Evolutionary conservation across 2,888 invertebrate species (phyloP), one percentile per base, ranked within the genome.

Genomic region (Epistrophe grossulariae): DNA sequence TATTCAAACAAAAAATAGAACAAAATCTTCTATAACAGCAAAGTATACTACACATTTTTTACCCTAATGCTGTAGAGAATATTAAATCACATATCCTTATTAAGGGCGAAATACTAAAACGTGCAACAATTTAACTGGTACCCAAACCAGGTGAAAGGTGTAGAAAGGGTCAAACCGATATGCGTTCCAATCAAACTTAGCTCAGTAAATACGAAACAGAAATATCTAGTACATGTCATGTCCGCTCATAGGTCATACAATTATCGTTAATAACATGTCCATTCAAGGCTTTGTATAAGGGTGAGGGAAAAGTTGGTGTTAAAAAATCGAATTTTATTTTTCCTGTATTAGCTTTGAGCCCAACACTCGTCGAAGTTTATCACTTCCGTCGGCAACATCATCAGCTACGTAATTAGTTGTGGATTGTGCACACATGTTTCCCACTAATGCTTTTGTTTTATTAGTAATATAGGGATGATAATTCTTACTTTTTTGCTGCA

Each of bases 31-130:
- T 55, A 24, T 13, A 24, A 24, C 13, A 24, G 24, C 19, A 31
- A 15, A 17, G 35, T n/a, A 24, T 24, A 24, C n/a, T 10, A 55
- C 50, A 68, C 35, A 10, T 35, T 66, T 40, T n/a, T 15, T 31
- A 19, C 64, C 64, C 57, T 50, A 66, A 73, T 68, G 48, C 45
- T 74, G 55, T 70, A 64, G 48, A 81, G 81, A 78, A 85, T 85
- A 85, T 82, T 74, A 87, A 87, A 87, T 82, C 85, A 82, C 78
- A 82, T 87, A 74, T 79, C 71, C 78, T 81, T 74, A 78, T 76
- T 78, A 82, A 73, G 78, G 74, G 55, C 82, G 45, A 38, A 78
- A 59, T 68, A 72, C 45, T 50, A 38, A 57, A 76, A 66, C 66
- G 70, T n/a, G 81, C 85, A 87, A 82, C 78, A 74, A 87, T 82